Evolutionary conservation across 1,140 invertebrate genomes (phyloP), one percentile per base, ranked within the genome.

Genomic region (Melitaea cinxia): DNA sequence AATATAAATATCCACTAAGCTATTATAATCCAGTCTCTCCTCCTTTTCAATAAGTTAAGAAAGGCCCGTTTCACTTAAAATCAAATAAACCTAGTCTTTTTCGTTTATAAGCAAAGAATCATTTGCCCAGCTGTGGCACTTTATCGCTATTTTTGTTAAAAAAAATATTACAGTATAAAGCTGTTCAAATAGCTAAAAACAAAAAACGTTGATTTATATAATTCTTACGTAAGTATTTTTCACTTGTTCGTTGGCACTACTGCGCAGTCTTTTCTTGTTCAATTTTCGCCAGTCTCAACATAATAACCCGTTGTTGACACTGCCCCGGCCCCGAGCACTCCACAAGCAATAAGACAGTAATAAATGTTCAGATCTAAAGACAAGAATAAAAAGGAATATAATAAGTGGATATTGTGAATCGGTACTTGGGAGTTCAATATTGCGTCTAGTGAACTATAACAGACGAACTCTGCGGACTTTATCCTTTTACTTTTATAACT

Each of bases 301-400:
- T 89, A 88, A 89, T 87, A 89, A 89, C 83, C 83, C 80, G 78
- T 81, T 87, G 85, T 89, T 89, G 83, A 84, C 83, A 78, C 65
- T 77, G 68, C 75, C 75, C 77, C 79, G 68, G 78, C 82, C 81
- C 65, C 70, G 66, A 81, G 75, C 86, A 82, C 81, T 88, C 78
- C 78, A 82, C 83, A 81, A 83, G 78, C 84, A 90, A 90, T 90
- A 88, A 88, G 83, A 88, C 79, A 85, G 85, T 90, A 90, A 90
- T 90, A 90, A 88, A 88, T 88, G 87, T 84, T 89, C 81, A 77
- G 80, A 77, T 83, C 78, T 70, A 82, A 86, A 88, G 83, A 78
- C 73, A 83, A 79, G 82, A 83, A 83, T 80, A 83, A 87, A 88
- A 89, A 86, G 73, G 75, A 72, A 83, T 83, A 87, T 88, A 85